A percentile compares a stretch with the other conserved stretches of the same genome.
These are phyloP conservation scores for Hephaestus fuliginosus DNA, from an alignment of 2,797 vertebrate genomes.

Conservation along the genomic window DNA sequence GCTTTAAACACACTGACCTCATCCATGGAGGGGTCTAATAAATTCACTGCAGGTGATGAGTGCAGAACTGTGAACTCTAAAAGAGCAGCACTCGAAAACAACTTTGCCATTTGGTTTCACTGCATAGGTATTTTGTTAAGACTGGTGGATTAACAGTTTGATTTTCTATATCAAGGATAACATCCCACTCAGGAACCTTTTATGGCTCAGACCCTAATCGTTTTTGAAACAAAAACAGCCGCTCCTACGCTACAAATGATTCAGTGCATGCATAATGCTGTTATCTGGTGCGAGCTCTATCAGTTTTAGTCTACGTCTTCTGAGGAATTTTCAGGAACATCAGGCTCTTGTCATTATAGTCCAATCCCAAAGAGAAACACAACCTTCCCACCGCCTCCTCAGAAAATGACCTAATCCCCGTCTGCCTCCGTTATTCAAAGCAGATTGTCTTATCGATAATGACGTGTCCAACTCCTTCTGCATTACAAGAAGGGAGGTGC, in stretches of 20 bases:
- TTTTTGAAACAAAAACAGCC: conserved; percentile 38
- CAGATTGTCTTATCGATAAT: conserved; percentile 56
- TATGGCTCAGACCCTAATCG: conserved; percentile 30
- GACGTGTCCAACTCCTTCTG: conserved; percentile 31
- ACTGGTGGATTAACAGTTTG: conserved; percentile 37
- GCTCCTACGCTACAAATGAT: conserved; percentile 1
- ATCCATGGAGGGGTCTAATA: conserved; percentile 71
- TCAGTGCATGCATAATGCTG: conserved; percentile 9
- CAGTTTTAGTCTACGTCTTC: background rate
- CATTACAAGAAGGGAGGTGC: conserved; percentile 24
- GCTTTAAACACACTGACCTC: conserved; percentile 70
- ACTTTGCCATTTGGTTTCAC: conserved; percentile 66
- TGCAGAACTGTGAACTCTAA: conserved; percentile 53
- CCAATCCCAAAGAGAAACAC: conserved; percentile 57
- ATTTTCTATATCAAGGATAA: conserved; percentile 48
- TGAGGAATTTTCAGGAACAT: conserved; percentile 48
- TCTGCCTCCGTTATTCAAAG: conserved; percentile 54
- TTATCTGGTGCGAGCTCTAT: conserved; percentile 6
- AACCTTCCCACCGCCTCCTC: conserved; percentile 50
- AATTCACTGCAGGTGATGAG: conserved; percentile 78
- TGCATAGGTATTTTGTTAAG: conserved; percentile 58
- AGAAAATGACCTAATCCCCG: conserved; percentile 60
- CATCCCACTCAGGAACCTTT: conserved; percentile 21
- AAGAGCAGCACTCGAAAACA: conserved; percentile 68
- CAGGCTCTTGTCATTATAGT: conserved; percentile 51